phyloP scores from a whole-genome alignment of 2,113 vertebrate species.

The Dipodomys stephensi region DNA sequence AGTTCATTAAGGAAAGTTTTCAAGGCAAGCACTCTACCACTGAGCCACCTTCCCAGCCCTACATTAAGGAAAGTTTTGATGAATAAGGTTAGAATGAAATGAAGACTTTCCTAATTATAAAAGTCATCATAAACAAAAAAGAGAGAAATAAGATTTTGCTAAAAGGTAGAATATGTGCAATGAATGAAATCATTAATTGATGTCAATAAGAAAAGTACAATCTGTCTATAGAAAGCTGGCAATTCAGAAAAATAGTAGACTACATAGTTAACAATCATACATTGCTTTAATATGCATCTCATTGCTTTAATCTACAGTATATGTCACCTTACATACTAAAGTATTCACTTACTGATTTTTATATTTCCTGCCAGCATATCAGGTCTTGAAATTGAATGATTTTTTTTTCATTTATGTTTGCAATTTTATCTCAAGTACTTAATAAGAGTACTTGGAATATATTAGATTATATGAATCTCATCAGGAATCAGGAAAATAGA shows the following conservation, averaged over 20 bases:
- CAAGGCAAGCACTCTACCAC: too few species aligned
- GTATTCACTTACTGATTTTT: background rate
- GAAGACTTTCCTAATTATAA: background rate
- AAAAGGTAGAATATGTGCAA: background rate
- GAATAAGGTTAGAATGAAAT: background rate
- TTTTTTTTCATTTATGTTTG: conserved; percentile 17
- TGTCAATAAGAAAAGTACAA: background rate
- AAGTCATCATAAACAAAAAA: background rate
- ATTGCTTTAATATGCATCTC: background rate
- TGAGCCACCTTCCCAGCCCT: too few species aligned
- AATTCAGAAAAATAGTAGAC: conserved; percentile 28
- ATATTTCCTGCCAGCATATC: background rate
- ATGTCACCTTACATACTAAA: background rate
- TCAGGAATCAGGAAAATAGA: background rate
- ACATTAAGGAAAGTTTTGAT: background rate
- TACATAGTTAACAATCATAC: background rate
- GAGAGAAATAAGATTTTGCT: background rate
- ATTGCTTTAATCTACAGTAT: background rate
- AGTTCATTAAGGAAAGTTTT: background rate
- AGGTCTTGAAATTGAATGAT: background rate
- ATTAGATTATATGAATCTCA: background rate
- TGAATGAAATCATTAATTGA: background rate
- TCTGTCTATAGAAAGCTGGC: background rate
- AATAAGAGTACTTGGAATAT: background rate
- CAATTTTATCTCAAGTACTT: background rate